phyloP scores from a whole-genome alignment of 2,888 invertebrate species.

The Ganaspis brasiliensis region DNA sequence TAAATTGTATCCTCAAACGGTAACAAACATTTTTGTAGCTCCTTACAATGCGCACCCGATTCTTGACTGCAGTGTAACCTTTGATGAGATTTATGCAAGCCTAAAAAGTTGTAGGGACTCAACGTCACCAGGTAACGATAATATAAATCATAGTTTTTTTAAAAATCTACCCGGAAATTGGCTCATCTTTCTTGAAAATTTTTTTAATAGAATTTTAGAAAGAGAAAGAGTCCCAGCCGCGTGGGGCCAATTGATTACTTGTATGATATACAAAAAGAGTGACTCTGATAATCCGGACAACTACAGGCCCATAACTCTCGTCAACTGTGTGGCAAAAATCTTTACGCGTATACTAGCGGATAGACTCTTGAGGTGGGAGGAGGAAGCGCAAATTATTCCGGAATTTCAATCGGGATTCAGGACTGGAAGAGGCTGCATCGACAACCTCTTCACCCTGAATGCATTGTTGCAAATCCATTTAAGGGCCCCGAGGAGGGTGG shows the following conservation, averaged over 20 bases:
- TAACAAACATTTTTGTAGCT: too few species aligned
- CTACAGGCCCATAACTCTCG: too few species aligned
- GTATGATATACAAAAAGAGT: conserved; percentile 40
- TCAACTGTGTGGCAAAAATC: conserved; percentile 14
- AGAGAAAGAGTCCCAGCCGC: neutral
- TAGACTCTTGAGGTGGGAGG: neutral
- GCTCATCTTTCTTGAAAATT: neutral
- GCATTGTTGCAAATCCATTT: conserved; percentile 14
- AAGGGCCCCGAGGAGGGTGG: neutral
- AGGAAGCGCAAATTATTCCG: neutral
- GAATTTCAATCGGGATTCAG: conserved; percentile 40
- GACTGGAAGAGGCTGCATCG: too few species aligned
- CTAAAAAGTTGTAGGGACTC: too few species aligned
- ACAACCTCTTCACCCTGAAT: neutral
- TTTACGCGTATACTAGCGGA: conserved; percentile 4
- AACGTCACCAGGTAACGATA: too few species aligned
- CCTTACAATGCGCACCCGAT: too few species aligned
- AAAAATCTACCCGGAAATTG: too few species aligned
- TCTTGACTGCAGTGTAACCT: too few species aligned
- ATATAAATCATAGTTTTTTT: too few species aligned
- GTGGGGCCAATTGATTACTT: neutral
- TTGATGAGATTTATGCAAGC: too few species aligned
- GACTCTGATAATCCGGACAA: neutral
- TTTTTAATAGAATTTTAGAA: conserved; percentile 1
- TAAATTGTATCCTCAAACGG: too few species aligned